Conservation (phyloP, 2,888 invertebrate species). For the Junonia oenone region DNA sequence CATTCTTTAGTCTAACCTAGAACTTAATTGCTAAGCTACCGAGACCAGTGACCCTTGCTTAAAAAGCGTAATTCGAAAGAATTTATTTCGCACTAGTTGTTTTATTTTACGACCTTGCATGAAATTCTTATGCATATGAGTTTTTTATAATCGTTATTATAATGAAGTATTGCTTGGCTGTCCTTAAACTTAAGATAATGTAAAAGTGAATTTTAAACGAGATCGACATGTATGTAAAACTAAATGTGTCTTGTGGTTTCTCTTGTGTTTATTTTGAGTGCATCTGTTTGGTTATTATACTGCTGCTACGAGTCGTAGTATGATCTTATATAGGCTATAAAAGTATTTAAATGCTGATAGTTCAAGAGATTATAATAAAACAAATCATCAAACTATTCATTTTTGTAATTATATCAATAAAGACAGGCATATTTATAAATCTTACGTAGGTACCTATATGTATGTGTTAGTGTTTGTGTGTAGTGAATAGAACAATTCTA, state of each 20-base stretch:
- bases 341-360: no score
- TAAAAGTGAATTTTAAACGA: background rate
- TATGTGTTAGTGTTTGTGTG: background rate
- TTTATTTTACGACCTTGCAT: background rate
- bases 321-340: no score
- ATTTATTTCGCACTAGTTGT: background rate
- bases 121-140: background rate
- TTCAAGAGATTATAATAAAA: no score
- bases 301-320: no score
- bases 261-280: no score
- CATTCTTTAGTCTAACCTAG: constrained; percentile 13
- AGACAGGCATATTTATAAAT: no score
- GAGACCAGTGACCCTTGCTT: constrained; percentile 3
- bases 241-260: no score
- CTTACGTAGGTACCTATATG: no score
- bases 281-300: no score
- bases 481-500: background rate
- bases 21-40: constrained; percentile 13
- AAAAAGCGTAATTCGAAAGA: background rate
- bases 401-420: no score
- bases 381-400: no score
- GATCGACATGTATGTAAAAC: no score
- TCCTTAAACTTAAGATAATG: background rate
- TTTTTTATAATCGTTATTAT: background rate
- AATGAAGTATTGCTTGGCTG: background rate